Evolutionary conservation across 2,797 vertebrate species (phyloP).

Genomic region (Sorex maritimensis): DNA sequence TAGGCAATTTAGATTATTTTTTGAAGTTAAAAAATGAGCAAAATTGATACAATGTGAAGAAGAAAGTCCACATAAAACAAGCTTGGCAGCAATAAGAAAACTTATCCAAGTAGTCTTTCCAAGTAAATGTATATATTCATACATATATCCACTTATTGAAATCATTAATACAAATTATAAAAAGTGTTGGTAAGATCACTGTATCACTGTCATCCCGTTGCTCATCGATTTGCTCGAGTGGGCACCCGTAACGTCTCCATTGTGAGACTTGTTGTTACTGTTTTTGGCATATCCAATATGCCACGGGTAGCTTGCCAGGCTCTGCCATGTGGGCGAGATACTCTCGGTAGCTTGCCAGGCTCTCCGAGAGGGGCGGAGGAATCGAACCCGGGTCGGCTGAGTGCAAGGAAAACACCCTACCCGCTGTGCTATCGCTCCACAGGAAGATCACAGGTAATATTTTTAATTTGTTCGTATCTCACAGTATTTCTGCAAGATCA

Average conservation of each 20-base stretch:
- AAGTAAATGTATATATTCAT: background rate
- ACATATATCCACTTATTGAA: background rate
- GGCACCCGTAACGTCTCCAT: too few relatives aligned
- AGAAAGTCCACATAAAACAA: conserved; percentile 10
- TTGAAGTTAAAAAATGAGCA: background rate
- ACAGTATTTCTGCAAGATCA: background rate
- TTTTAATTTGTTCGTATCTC: conserved; percentile 34
- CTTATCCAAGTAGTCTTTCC: background rate
- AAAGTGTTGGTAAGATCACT: background rate
- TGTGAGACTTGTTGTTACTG: too few relatives aligned
- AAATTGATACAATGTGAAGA: background rate
- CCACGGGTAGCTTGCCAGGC: too few relatives aligned
- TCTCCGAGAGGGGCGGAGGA: too few relatives aligned
- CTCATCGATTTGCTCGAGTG: too few relatives aligned
- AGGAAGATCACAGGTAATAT: background rate
- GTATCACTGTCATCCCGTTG: too few relatives aligned
- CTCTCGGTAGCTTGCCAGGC: too few relatives aligned
- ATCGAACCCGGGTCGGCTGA: too few relatives aligned
- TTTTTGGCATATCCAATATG: too few relatives aligned
- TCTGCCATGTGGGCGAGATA: too few relatives aligned
- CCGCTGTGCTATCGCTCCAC: too few relatives aligned
- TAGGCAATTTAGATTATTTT: background rate
- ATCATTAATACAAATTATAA: background rate
- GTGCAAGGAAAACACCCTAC: too few relatives aligned
- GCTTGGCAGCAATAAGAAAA: conserved; percentile 14